Percentiles rank a stretch among this genome's conserved stretches.
phyloP scores from a whole-genome alignment of 2,888 invertebrate genomes.

The Megalurothrips usitatus region DNA sequence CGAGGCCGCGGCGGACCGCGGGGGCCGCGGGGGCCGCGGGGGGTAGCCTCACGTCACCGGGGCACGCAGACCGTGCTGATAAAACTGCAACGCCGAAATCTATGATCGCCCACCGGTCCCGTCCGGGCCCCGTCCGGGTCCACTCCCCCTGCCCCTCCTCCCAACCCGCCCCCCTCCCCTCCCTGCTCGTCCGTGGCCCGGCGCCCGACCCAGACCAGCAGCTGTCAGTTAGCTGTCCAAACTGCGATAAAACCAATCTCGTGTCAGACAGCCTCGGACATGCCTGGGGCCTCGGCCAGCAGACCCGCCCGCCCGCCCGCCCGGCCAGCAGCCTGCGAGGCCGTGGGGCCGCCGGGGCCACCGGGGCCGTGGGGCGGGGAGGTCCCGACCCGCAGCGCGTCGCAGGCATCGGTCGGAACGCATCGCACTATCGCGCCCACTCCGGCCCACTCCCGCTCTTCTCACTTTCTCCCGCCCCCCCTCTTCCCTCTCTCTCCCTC shows the following conservation, averaged over 20 bases:
- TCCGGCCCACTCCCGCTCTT: background rate
- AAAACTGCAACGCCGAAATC: too few relatives aligned
- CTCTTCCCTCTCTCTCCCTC: background rate
- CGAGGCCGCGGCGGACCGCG: too few relatives aligned
- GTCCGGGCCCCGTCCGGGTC: background rate
- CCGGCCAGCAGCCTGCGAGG: background rate
- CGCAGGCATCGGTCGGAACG: too few relatives aligned
- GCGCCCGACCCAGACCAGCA: background rate
- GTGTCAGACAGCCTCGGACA: conserved; percentile 6
- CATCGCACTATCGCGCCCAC: too few relatives aligned
- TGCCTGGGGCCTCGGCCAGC: background rate
- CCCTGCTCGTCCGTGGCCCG: background rate
- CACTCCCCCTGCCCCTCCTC: background rate
- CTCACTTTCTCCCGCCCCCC: background rate
- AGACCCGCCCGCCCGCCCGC: background rate
- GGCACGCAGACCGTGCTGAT: too few relatives aligned
- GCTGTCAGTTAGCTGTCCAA: conserved; percentile 26
- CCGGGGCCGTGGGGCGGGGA: background rate
- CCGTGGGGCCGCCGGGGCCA: background rate
- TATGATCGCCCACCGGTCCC: too few relatives aligned
- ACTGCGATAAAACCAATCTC: conserved; percentile 26
- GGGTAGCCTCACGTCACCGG: too few relatives aligned
- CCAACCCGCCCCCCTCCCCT: background rate
- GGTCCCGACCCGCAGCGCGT: background rate
- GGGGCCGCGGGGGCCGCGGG: too few relatives aligned